phyloP scores from a whole-genome alignment of 30 jellyfish, hydroid and myxozoan genomes.

The Pseudorhiza aurosa region DNA sequence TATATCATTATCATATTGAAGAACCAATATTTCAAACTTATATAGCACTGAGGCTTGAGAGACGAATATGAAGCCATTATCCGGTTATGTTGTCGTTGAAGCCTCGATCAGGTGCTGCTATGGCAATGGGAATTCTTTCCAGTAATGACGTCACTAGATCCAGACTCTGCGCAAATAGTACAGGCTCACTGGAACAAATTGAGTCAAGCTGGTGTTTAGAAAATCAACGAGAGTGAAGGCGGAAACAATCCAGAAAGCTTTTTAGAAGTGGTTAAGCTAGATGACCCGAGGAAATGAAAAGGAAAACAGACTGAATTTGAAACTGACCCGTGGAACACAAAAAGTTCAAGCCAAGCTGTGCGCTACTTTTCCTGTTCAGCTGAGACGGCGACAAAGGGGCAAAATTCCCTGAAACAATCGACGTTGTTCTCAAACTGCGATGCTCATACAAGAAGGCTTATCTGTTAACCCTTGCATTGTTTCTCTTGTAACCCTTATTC shows the following conservation, averaged over 20 bases:
- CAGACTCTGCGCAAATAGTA: neutral
- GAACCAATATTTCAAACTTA: no score
- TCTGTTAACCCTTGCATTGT: slow-evolving; percentile 54
- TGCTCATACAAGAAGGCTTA: slow-evolving; percentile 28
- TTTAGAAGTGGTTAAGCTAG: neutral
- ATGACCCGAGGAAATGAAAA: slow-evolving; percentile 4
- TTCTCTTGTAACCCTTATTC: slow-evolving; percentile 1
- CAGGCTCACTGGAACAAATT: neutral
- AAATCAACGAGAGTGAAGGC: neutral
- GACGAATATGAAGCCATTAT: no score
- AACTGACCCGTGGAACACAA: slow-evolving; percentile 39
- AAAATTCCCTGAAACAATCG: slow-evolving; percentile 36
- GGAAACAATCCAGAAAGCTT: neutral
- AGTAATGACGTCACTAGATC: neutral
- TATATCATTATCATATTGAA: no score
- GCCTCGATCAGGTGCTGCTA: no score
- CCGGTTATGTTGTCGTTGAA: no score
- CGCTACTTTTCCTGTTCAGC: slow-evolving; percentile 68
- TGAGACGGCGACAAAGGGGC: slow-evolving; percentile 42
- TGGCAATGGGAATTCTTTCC: no score
- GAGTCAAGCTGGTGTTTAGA: neutral
- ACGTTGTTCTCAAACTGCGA: slow-evolving; percentile 32
- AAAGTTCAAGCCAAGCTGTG: slow-evolving; percentile 54
- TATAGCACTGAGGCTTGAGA: no score
- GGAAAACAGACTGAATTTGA: neutral